Evolutionary conservation across 2,888 invertebrate genomes (phyloP).

Genomic region (Andrena marginata): DNA sequence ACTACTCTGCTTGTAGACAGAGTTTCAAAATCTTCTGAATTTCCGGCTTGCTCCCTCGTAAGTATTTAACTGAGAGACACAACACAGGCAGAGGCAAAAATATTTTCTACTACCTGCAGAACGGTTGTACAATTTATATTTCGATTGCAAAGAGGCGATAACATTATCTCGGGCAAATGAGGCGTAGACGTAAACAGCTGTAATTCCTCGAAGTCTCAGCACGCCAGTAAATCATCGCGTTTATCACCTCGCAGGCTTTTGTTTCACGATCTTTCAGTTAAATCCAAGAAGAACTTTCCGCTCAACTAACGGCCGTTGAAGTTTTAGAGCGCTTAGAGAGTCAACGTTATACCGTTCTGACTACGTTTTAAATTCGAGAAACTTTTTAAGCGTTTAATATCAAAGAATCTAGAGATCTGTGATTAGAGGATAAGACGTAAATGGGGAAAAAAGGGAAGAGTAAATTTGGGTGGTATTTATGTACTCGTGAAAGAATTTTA

Average conservation of each 20-base stretch:
- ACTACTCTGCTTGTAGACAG: too few relatives aligned
- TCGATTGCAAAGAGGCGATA: neutral
- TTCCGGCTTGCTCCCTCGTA: too few relatives aligned
- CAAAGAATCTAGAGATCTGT: constrained; percentile 67
- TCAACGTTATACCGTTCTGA: constrained; percentile 12
- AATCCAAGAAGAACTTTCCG: neutral
- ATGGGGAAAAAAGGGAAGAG: constrained; percentile 24
- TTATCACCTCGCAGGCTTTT: neutral
- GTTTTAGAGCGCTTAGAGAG: constrained; percentile 31
- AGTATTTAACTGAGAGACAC: neutral
- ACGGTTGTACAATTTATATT: constrained; percentile 1
- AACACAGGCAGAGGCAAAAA: neutral
- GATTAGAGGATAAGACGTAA: constrained; percentile 50
- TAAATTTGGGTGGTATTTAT: neutral
- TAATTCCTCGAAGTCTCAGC: neutral
- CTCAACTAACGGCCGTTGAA: neutral
- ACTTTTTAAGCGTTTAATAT: constrained; percentile 54
- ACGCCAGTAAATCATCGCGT: neutral
- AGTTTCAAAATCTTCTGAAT: too few relatives aligned
- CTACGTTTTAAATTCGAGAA: constrained; percentile 20
- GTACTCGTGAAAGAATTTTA: constrained; percentile 41
- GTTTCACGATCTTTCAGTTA: constrained; percentile 3
- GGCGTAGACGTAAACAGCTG: neutral
- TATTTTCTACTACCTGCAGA: constrained; percentile 21
- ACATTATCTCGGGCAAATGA: neutral